Evolutionary conservation across 2,888 invertebrate species (phyloP).

Genomic region (Pandemis cinnamomeana): DNA sequence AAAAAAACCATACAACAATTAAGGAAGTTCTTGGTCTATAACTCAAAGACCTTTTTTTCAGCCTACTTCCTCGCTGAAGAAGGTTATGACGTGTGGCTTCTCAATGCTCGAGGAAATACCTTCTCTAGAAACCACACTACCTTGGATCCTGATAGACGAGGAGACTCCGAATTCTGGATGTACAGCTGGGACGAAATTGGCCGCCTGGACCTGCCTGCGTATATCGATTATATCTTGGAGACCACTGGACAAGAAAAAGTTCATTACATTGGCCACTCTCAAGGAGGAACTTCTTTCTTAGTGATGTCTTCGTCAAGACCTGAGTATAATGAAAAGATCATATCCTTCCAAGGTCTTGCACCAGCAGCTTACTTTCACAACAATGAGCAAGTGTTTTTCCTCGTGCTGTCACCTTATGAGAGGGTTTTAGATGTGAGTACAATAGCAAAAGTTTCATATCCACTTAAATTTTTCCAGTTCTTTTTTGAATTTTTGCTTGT

Average conservation of each 20-base stretch:
- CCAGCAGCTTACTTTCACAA: conserved; percentile 32
- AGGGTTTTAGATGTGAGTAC: conserved; percentile 3
- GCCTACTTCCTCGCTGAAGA: conserved; percentile 83
- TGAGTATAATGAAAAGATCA: conserved; percentile 44
- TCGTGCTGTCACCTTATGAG: conserved; percentile 14
- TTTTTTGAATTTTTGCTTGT: no score
- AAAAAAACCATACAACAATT: no score
- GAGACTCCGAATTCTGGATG: neutral
- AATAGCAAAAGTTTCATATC: neutral
- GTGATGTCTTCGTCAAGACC: conserved; percentile 37
- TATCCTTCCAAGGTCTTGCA: conserved; percentile 29
- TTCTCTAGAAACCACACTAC: conserved; percentile 76
- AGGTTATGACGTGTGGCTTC: conserved; percentile 91
- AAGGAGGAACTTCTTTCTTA: conserved; percentile 69
- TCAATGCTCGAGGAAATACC: conserved; percentile 89
- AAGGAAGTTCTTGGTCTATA: no score
- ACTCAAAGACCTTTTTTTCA: conserved; percentile 40
- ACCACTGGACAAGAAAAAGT: conserved; percentile 76
- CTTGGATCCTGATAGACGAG: conserved; percentile 4
- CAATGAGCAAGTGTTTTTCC: neutral
- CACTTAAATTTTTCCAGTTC: no score
- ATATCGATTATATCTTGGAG: conserved; percentile 82
- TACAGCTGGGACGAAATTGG: conserved; percentile 17
- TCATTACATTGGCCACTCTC: conserved; percentile 86
- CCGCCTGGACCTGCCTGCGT: conserved; percentile 53